Percentiles rank a stretch among this genome's conserved stretches.
phyloP scores from a whole-genome alignment of 2,888 invertebrate species.

The Hydrotaea diabolus region DNA sequence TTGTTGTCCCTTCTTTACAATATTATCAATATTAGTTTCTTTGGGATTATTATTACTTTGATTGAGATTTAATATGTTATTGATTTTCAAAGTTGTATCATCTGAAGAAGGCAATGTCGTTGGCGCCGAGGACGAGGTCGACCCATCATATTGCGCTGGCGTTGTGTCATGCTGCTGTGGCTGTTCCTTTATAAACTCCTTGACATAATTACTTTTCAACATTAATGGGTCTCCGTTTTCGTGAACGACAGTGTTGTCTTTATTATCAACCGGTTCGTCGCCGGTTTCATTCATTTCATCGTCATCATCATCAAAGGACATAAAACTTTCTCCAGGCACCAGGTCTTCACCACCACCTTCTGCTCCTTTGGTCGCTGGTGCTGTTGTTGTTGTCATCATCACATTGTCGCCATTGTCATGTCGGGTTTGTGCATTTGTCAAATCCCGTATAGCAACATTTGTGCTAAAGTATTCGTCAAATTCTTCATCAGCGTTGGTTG shows the following conservation, averaged over 20 bases:
- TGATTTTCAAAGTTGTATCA: slow-evolving; percentile 75
- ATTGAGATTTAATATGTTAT: slow-evolving; percentile 76
- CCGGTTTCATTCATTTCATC: neutral
- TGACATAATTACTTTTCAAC: slow-evolving; percentile 65
- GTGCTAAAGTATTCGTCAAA: slow-evolving; percentile 14
- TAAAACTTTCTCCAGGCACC: neutral
- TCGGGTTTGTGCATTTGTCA: slow-evolving; percentile 30
- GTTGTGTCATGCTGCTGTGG: slow-evolving; percentile 48
- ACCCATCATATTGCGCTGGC: neutral
- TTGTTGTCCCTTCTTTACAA: neutral
- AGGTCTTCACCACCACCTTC: neutral
- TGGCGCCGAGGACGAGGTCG: neutral
- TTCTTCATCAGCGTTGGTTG: slow-evolving; percentile 15
- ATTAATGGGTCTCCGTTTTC: slow-evolving; percentile 24
- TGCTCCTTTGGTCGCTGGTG: slow-evolving; percentile 34
- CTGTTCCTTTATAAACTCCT: slow-evolving; percentile 32
- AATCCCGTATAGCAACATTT: slow-evolving; percentile 29
- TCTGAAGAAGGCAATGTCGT: neutral
- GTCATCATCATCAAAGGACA: neutral
- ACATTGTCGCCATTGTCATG: slow-evolving; percentile 24
- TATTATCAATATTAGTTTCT: slow-evolving; percentile 21
- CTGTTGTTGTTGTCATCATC: slow-evolving; percentile 23
- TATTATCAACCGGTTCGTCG: too few relatives aligned
- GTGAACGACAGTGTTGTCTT: too few relatives aligned
- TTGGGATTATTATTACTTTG: slow-evolving; percentile 68